Percentiles rank a stretch among this genome's conserved stretches.
These are phyloP conservation scores for Perca schrenkii DNA, from an alignment of 2,113 vertebrate genomes.

Conservation along the genomic window DNA sequence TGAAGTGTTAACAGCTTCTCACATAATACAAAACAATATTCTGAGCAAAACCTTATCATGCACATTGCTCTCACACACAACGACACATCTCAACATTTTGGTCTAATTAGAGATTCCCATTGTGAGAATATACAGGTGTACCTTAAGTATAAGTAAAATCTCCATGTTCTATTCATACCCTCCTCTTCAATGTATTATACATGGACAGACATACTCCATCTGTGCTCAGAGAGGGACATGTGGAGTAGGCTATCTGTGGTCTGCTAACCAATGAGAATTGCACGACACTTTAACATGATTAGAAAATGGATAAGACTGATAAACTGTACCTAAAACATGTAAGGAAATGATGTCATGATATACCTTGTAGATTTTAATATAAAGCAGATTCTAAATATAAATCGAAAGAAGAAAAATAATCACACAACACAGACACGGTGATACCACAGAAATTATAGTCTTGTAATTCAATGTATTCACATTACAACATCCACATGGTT, in stretches of 20 bases:
- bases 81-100: no score
- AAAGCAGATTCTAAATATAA: neutral
- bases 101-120: no score
- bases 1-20: neutral
- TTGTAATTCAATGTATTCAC: slow-evolving; percentile 94
- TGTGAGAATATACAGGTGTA: neutral
- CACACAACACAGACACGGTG: slow-evolving; percentile 63
- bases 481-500: slow-evolving; percentile 94
- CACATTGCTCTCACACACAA: neutral
- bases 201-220: no score
- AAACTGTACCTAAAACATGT: neutral
- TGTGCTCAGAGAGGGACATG: neutral
- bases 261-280: neutral
- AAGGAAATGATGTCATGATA: neutral
- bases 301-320: neutral
- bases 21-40: neutral
- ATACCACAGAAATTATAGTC: slow-evolving; percentile 93
- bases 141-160: neutral
- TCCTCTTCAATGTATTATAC: neutral
- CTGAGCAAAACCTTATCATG: neutral
- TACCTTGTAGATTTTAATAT: neutral
- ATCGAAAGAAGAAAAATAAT: slow-evolving; percentile 38
- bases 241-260: neutral
- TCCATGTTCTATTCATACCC: neutral
- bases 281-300: neutral